Evolutionary conservation across 2,888 invertebrate species (phyloP).

Genomic region (Cephus spinipes): DNA sequence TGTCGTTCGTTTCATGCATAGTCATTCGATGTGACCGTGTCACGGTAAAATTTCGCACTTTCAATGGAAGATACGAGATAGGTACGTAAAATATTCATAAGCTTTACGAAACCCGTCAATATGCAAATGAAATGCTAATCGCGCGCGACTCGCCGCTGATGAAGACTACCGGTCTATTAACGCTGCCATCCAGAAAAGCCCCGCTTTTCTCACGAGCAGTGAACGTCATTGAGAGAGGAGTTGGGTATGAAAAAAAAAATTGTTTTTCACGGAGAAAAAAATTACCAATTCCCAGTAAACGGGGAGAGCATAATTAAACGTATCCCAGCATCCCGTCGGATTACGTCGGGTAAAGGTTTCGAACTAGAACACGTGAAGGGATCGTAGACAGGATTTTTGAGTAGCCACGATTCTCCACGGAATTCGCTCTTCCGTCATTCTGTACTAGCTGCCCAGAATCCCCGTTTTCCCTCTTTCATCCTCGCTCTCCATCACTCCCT

Average conservation of each 20-base stretch:
- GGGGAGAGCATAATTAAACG: neutral
- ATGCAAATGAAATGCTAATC: conserved; percentile 66
- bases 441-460: neutral
- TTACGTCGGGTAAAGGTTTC: neutral
- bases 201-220: conserved; percentile 16
- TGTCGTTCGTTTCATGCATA: neutral
- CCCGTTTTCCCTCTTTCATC: neutral
- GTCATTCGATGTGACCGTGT: neutral
- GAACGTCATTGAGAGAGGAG: neutral
- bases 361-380: neutral
- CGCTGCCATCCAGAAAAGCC: conserved; percentile 38
- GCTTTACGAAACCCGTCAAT: conserved; percentile 66
- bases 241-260: neutral
- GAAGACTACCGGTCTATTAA: conserved; percentile 51
- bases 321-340: neutral
- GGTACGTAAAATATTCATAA: conserved; percentile 65
- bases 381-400: neutral
- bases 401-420: neutral
- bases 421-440: neutral
- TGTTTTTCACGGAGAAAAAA: neutral
- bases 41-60: neutral
- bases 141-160: conserved; percentile 28
- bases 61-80: neutral
- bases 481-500: neutral
- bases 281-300: neutral